These are phyloP conservation scores for Sebastes paucispinis DNA, from an alignment of 2,797 vertebrate species.

Conservation along the genomic window DNA sequence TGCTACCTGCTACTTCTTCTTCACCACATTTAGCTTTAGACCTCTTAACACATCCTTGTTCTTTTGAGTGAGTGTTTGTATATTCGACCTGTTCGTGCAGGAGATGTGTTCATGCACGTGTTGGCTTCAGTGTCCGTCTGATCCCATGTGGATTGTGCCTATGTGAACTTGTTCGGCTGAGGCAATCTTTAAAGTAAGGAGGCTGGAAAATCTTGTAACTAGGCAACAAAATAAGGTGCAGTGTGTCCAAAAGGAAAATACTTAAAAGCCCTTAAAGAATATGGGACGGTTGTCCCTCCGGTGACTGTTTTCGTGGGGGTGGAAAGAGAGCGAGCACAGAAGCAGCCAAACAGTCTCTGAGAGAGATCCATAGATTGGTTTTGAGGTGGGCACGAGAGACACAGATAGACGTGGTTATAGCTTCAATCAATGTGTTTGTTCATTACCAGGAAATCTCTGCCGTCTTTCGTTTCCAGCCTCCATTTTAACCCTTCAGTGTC, in stretches of 20 bases:
- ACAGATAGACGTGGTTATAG: not conserved
- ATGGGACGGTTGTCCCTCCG: not conserved
- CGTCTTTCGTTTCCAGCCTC: not conserved
- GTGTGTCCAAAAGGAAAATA: constrained; percentile 28
- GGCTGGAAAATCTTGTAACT: constrained; percentile 41
- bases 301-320: not conserved
- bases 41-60: not conserved
- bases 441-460: constrained; percentile 25
- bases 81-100: not conserved
- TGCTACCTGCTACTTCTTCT: not conserved
- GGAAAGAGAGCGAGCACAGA: constrained; percentile 1
- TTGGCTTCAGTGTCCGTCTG: not conserved
- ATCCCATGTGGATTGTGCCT: not conserved
- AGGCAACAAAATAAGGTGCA: constrained; percentile 62
- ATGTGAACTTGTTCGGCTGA: not conserved
- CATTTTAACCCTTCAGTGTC: constrained; percentile 2
- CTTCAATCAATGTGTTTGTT: constrained; percentile 44
- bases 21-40: not conserved
- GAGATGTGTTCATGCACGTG: not conserved
- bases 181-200: constrained; percentile 19
- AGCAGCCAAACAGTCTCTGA: constrained; percentile 12
- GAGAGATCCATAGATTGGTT: constrained; percentile 40
- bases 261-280: constrained; percentile 38
- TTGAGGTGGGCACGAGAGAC: constrained; percentile 23
- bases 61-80: not conserved